phyloP scores from a whole-genome alignment of 2,797 vertebrate genomes.

The Peromyscus melanophrys region DNA sequence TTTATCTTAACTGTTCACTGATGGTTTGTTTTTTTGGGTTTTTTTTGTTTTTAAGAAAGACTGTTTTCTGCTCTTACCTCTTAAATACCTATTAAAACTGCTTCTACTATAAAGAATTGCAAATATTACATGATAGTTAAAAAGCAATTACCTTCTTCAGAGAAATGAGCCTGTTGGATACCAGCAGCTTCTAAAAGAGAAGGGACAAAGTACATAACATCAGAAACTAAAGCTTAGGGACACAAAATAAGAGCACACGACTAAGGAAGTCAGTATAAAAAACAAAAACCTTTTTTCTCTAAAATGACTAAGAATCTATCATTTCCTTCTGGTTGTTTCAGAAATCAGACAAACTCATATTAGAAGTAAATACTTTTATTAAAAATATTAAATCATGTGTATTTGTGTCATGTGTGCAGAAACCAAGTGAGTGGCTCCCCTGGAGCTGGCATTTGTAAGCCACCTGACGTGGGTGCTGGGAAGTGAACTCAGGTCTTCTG shows the following conservation, averaged over 20 bases:
- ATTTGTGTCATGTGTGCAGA: background rate
- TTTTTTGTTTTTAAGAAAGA: constrained; percentile 28
- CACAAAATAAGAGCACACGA: background rate
- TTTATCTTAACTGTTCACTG: background rate
- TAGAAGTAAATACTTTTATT: background rate
- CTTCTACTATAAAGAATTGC: constrained; percentile 27
- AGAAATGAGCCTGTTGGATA: constrained; percentile 62
- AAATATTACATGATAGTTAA: constrained; percentile 54
- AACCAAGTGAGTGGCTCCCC: background rate
- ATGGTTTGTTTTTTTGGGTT: background rate
- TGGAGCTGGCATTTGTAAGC: background rate
- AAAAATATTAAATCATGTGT: background rate
- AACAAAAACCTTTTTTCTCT: background rate
- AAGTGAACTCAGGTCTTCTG: background rate
- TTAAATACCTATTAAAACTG: constrained; percentile 28
- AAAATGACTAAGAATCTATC: constrained; percentile 32
- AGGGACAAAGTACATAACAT: background rate
- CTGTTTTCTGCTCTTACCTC: background rate
- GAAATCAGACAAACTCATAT: constrained; percentile 27
- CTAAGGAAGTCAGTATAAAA: constrained; percentile 36
- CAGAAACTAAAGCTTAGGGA: constrained; percentile 33
- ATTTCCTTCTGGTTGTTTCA: constrained; percentile 54
- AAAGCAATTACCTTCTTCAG: constrained; percentile 80
- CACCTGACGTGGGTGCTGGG: background rate
- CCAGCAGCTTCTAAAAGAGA: constrained; percentile 70